Conservation (phyloP, 2,888 invertebrate species). For the Chymomyza fuscimana region DNA sequence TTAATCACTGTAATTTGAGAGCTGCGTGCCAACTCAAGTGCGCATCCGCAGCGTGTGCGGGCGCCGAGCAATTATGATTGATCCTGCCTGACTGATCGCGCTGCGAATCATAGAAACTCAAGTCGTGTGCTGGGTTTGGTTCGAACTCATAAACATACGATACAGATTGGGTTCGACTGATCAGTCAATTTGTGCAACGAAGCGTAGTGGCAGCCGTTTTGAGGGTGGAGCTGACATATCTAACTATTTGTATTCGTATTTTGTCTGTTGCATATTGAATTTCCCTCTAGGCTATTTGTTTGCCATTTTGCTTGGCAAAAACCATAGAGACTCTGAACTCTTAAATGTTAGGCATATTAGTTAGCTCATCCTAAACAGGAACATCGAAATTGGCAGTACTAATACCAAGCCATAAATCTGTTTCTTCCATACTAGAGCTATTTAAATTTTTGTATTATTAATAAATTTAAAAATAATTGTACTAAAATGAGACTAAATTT, state of each 20-base stretch:
- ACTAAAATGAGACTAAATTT: no score
- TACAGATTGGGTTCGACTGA: conserved; percentile 18
- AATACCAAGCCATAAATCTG: no score
- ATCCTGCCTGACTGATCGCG: conserved; percentile 57
- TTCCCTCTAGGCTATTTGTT: conserved; percentile 33
- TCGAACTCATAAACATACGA: conserved; percentile 13
- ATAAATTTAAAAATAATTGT: no score
- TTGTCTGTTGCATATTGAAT: conserved; percentile 55
- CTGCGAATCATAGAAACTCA: conserved; percentile 50
- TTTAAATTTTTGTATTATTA: no score
- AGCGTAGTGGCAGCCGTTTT: conserved; percentile 21
- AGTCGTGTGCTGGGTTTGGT: conserved; percentile 19
- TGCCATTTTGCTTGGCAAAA: conserved; percentile 9
- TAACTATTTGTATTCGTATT: not conserved
- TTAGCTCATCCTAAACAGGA: not conserved
- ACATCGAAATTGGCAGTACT: no score
- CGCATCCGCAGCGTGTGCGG: conserved; percentile 77
- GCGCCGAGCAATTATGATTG: conserved; percentile 71
- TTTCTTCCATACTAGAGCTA: no score
- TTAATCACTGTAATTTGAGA: conserved; percentile 1
- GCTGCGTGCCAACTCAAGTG: conserved; percentile 67
- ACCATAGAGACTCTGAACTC: conserved; percentile 16
- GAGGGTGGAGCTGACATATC: conserved; percentile 5
- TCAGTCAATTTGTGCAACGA: conserved; percentile 22
- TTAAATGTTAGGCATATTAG: not conserved